These are phyloP conservation scores for Volucella inanis DNA, from an alignment of 2,888 invertebrate genomes.

Conservation along the genomic window DNA sequence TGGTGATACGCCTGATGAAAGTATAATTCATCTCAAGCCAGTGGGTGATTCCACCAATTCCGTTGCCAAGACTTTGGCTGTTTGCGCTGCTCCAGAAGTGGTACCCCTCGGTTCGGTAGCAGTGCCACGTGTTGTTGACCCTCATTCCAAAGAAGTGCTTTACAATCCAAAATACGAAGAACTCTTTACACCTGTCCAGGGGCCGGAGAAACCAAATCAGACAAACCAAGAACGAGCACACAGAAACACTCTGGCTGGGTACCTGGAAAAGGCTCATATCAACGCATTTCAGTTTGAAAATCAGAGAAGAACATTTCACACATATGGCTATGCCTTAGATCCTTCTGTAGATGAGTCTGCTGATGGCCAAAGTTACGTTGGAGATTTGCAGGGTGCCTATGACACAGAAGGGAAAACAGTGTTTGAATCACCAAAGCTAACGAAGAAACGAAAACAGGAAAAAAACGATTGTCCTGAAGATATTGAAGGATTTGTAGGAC, in stretches of 20 bases:
- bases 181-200: constrained; percentile 94
- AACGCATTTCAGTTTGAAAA: constrained; percentile 99
- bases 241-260: constrained; percentile 96
- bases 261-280: constrained; percentile 96
- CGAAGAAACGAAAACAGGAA: constrained; percentile 91
- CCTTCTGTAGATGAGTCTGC: constrained; percentile 89
- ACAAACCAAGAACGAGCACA: constrained; percentile 94
- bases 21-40: constrained; percentile 85
- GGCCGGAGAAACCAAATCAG: constrained; percentile 96
- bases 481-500: constrained; percentile 97
- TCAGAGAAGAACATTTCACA: constrained; percentile 96
- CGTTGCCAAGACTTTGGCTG: constrained; percentile 86
- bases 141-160: constrained; percentile 90
- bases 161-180: constrained; percentile 98
- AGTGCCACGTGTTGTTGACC: constrained; percentile 89
- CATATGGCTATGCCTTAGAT: constrained; percentile 97
- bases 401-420: constrained; percentile 93
- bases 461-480: constrained; percentile 96
- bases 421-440: constrained; percentile 92
- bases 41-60: constrained; percentile 85
- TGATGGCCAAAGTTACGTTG: constrained; percentile 84
- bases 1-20: constrained; percentile 82
- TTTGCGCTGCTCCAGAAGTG: constrained; percentile 93
- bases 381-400: constrained; percentile 87
- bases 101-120: constrained; percentile 90